Evolutionary conservation across 1,140 invertebrate genomes (phyloP).

Genomic region (Leptinotarsa defecta): DNA sequence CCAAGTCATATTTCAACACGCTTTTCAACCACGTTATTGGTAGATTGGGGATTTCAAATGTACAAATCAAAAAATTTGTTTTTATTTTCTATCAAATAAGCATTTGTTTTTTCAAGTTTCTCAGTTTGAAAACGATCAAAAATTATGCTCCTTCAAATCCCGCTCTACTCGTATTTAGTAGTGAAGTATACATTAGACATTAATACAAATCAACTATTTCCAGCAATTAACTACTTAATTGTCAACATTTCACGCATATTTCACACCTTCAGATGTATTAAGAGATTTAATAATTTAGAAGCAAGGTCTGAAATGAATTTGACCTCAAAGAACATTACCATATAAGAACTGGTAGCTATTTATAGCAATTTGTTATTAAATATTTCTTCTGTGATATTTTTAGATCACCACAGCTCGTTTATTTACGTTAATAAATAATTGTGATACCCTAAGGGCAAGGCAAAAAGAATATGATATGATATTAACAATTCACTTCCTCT

Average conservation of each 20-base stretch:
- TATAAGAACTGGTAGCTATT: constrained; percentile 26
- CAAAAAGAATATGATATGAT: background rate
- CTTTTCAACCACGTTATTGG: too few relatives aligned
- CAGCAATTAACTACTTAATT: too few relatives aligned
- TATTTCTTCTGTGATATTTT: constrained; percentile 17
- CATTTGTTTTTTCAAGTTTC: too few relatives aligned
- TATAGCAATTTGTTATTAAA: constrained; percentile 29
- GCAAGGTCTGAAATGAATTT: constrained; percentile 30
- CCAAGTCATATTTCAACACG: too few relatives aligned
- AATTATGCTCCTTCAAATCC: too few relatives aligned
- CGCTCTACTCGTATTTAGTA: too few relatives aligned
- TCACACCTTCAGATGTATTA: background rate
- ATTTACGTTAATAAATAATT: constrained; percentile 9
- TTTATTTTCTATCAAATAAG: too few relatives aligned
- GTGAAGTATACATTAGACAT: too few relatives aligned
- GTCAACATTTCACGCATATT: constrained; percentile 2
- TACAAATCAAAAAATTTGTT: too few relatives aligned
- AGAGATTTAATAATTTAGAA: background rate
- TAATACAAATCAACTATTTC: too few relatives aligned
- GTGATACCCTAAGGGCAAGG: constrained; percentile 1
- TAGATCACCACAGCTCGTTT: background rate
- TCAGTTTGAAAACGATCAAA: too few relatives aligned
- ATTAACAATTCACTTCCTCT: background rate
- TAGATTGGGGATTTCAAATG: too few relatives aligned
- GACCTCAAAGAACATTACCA: constrained; percentile 31